Percentiles rank a stretch among this genome's conserved stretches.
phyloP scores from a whole-genome alignment of 2,113 vertebrate genomes.

The Gallinago paraguaiae region DNA sequence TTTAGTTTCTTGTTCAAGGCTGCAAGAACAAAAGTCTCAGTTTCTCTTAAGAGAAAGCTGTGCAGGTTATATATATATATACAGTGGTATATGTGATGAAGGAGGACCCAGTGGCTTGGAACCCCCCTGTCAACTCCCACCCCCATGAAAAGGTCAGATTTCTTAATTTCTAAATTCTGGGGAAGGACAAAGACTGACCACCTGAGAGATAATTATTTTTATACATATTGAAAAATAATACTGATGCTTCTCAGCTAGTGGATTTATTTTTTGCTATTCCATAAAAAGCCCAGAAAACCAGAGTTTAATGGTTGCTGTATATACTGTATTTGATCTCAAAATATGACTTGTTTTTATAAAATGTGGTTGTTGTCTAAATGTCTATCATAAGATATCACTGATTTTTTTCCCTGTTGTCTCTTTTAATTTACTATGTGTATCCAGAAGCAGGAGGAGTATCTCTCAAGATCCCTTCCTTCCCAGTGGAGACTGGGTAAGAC shows the following conservation, averaged over 20 bases:
- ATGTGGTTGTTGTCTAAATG: neutral
- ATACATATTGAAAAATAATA: neutral
- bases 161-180: neutral
- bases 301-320: no score
- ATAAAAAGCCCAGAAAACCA: neutral
- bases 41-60: neutral
- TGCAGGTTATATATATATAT: fast-evolving
- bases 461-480: neutral
- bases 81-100: neutral
- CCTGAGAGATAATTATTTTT: neutral
- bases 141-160: neutral
- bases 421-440: neutral
- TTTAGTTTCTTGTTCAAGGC: neutral
- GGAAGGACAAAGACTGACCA: neutral
- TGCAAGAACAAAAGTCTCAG: neutral
- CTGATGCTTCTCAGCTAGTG: neutral
- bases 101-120: neutral
- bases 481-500: neutral
- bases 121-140: neutral
- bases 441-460: neutral
- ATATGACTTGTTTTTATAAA: fast-evolving
- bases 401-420: neutral
- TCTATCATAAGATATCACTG: neutral
- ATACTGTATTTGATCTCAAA: neutral
- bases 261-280: neutral